Percentiles rank a stretch among this genome's conserved stretches.
Evolutionary conservation across 2,888 invertebrate species (phyloP).

Genomic region (Drosophila ustulata): DNA sequence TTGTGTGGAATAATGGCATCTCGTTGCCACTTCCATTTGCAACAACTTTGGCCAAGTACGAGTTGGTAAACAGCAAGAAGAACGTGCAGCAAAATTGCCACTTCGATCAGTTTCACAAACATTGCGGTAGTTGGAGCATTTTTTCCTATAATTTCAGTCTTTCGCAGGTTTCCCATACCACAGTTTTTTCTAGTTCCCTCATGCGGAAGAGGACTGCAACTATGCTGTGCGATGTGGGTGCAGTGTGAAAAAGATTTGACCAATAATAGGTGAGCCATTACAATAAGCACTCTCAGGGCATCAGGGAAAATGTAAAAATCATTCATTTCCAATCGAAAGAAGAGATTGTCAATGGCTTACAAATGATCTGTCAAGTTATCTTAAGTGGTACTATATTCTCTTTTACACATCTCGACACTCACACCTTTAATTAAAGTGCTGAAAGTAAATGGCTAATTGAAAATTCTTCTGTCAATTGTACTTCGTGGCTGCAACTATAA

Average conservation of each 20-base stretch:
- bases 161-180: slow-evolving; percentile 30
- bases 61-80: neutral
- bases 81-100: slow-evolving; percentile 40
- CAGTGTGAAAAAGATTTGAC: slow-evolving; percentile 25
- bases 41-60: neutral
- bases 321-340: neutral
- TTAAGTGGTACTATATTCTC: neutral
- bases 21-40: slow-evolving; percentile 52
- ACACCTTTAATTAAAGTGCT: neutral
- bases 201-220: slow-evolving; percentile 47
- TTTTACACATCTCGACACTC: neutral
- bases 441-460: neutral
- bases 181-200: slow-evolving; percentile 38
- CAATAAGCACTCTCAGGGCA: slow-evolving; percentile 34
- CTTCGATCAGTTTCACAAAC: slow-evolving; percentile 53
- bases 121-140: slow-evolving; percentile 23
- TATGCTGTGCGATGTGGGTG: slow-evolving; percentile 30
- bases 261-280: slow-evolving; percentile 58
- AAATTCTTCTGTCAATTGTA: neutral
- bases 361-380: neutral
- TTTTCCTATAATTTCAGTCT: slow-evolving; percentile 7
- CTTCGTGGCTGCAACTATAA: neutral
- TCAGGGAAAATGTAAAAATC: slow-evolving; percentile 37
- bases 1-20: slow-evolving; percentile 36
- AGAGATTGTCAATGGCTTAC: neutral